Evolutionary conservation across 2,888 invertebrate species (phyloP).

Genomic region (Euplexia lucipara): DNA sequence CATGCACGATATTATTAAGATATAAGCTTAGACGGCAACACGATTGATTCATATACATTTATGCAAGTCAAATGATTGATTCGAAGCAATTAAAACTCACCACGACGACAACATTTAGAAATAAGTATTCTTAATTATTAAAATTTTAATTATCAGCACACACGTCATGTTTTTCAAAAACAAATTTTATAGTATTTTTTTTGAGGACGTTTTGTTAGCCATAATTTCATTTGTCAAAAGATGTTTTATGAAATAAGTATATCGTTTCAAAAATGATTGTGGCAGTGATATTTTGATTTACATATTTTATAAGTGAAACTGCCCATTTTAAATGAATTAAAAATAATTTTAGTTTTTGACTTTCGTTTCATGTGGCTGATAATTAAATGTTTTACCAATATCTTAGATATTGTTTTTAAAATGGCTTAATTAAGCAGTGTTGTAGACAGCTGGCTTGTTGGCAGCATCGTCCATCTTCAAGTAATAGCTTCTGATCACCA

Average conservation of each 20-base stretch:
- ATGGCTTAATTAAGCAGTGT: constrained; percentile 49
- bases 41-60: constrained; percentile 39
- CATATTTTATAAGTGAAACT: too few species aligned
- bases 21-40: constrained; percentile 27
- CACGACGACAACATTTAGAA: constrained; percentile 51
- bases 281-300: too few species aligned
- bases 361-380: constrained; percentile 37
- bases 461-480: constrained; percentile 62
- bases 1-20: constrained; percentile 42
- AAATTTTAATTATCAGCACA: constrained; percentile 46
- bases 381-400: constrained; percentile 32
- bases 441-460: constrained; percentile 57
- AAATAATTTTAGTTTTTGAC: neutral
- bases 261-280: too few species aligned
- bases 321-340: too few species aligned
- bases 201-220: too few species aligned
- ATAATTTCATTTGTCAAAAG: too few species aligned
- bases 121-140: constrained; percentile 25
- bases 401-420: constrained; percentile 18
- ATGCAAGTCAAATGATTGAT: constrained; percentile 21
- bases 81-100: constrained; percentile 46
- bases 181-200: neutral
- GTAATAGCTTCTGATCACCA: constrained; percentile 66
- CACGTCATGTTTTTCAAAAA: neutral
- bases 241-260: too few species aligned